Conservation (phyloP, 2,797 vertebrate species). For the Varecia variegata region DNA sequence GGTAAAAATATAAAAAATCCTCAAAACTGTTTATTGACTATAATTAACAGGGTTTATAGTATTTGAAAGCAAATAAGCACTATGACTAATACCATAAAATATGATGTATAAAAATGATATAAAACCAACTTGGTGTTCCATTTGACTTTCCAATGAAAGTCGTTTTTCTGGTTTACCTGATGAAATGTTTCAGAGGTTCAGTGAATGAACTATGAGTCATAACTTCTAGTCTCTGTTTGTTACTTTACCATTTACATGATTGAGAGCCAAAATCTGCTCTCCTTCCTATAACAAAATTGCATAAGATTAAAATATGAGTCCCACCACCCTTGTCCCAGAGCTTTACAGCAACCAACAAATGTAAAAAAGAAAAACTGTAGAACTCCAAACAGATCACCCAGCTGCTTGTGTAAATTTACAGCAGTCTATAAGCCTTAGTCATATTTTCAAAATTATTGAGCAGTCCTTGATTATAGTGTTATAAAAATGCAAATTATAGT, state of each 20-base stretch:
- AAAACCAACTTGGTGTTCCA: neutral
- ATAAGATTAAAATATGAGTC: slow-evolving; percentile 1
- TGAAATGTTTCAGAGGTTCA: neutral
- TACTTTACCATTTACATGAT: neutral
- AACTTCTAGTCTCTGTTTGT: neutral
- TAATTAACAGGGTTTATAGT: slow-evolving; percentile 44
- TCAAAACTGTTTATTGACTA: slow-evolving; percentile 47
- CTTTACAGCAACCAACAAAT: slow-evolving; percentile 5
- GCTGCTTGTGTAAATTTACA: neutral
- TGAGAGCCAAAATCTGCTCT: neutral
- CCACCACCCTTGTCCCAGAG: neutral
- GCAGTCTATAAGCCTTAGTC: neutral
- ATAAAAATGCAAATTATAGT: slow-evolving; percentile 48
- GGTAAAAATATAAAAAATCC: neutral
- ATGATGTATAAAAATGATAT: slow-evolving; percentile 51
- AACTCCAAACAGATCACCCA: neutral
- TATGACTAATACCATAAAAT: slow-evolving; percentile 41
- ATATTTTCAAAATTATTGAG: slow-evolving; percentile 28
- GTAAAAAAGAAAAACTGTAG: neutral
- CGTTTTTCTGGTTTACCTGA: neutral
- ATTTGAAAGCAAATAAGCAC: slow-evolving; percentile 41
- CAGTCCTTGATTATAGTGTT: neutral
- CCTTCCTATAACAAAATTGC: neutral
- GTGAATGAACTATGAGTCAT: neutral
- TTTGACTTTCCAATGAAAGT: slow-evolving; percentile 30